Percentiles rank a stretch among this genome's conserved stretches.
These are phyloP conservation scores for Todiramphus chloris DNA, from an alignment of 2,113 vertebrate species.

Conservation along the genomic window DNA sequence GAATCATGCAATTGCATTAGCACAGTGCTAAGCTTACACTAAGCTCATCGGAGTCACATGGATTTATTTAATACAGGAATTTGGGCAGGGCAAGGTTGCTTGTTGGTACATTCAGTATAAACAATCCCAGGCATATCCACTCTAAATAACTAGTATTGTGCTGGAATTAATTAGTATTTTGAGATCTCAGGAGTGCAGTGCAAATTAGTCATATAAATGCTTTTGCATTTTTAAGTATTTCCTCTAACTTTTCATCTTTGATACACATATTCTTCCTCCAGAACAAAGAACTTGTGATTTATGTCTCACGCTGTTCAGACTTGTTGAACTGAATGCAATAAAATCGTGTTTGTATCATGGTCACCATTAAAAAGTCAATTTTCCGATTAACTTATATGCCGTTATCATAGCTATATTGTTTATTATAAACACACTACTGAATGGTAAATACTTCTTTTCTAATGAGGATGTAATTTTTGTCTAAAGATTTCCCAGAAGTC, in stretches of 20 bases:
- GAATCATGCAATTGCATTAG: conserved; percentile 42
- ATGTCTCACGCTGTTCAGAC: neutral
- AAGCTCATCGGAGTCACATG: conserved; percentile 57
- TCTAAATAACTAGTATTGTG: conserved; percentile 36
- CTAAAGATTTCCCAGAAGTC: neutral
- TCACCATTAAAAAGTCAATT: neutral
- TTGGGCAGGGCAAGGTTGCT: conserved; percentile 48
- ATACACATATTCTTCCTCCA: neutral
- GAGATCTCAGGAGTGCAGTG: neutral
- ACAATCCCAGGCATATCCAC: conserved; percentile 21
- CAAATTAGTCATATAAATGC: conserved; percentile 10
- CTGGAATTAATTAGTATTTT: conserved; percentile 15
- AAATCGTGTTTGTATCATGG: neutral
- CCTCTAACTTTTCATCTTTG: neutral
- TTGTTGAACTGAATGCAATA: neutral
- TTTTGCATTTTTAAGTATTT: conserved; percentile 35
- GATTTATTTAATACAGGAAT: conserved; percentile 67
- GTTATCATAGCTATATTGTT: neutral
- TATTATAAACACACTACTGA: neutral
- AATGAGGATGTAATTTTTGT: neutral
- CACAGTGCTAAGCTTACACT: conserved; percentile 31
- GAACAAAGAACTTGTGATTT: neutral
- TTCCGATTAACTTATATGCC: neutral
- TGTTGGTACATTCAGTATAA: conserved; percentile 20
- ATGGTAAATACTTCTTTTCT: neutral